A percentile compares a stretch with the other conserved stretches of the same genome.
phyloP scores from a whole-genome alignment of 2,888 invertebrate genomes.

The Junonia oenone region DNA sequence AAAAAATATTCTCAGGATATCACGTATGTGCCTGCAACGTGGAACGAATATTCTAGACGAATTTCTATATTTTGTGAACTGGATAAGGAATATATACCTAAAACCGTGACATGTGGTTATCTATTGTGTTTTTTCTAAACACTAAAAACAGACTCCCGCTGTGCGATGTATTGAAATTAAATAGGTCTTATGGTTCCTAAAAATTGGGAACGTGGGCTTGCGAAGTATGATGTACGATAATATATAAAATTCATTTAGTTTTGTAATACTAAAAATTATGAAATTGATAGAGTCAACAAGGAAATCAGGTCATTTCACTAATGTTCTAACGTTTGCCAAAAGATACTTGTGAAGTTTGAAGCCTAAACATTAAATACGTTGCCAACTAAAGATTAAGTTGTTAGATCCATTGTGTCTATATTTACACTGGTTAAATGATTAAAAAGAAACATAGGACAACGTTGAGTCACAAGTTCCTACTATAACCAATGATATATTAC shows the following conservation, averaged over 20 bases:
- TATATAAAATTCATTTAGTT: too few species aligned
- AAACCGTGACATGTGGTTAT: background rate
- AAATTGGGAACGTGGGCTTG: background rate
- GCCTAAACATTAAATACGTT: background rate
- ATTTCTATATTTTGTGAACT: background rate
- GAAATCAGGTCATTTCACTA: background rate
- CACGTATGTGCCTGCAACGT: background rate
- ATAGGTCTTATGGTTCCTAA: background rate
- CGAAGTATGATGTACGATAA: too few species aligned
- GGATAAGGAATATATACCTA: background rate
- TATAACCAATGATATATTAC: slow-evolving; percentile 22
- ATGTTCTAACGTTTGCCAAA: background rate
- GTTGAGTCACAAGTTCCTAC: slow-evolving; percentile 24
- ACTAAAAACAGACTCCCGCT: background rate
- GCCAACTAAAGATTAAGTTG: background rate
- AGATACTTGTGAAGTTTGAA: background rate
- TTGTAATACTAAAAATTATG: too few species aligned
- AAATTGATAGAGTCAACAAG: background rate
- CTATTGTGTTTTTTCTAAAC: background rate
- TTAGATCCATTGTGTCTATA: background rate
- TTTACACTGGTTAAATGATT: background rate
- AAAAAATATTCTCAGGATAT: background rate
- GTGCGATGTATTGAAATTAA: background rate
- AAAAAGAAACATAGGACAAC: slow-evolving; percentile 7
- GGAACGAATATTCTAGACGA: background rate